Percentiles rank a stretch among this genome's conserved stretches.
These are phyloP conservation scores for Podocnemis expansa DNA, from an alignment of 2,113 vertebrate genomes.

Conservation along the genomic window DNA sequence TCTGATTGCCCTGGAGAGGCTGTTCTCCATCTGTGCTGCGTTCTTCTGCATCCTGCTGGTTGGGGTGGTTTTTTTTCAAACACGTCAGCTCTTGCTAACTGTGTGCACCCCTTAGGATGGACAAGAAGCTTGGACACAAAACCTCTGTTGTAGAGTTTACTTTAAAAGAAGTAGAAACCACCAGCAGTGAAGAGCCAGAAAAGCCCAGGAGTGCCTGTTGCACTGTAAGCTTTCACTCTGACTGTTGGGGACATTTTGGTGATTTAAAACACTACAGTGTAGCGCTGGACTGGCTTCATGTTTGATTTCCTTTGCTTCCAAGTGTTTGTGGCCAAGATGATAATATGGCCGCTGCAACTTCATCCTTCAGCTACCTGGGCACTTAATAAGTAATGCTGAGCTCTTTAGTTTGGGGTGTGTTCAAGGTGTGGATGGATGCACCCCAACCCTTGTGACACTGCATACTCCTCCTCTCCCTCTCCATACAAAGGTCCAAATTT, in stretches of 20 bases:
- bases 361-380: not conserved
- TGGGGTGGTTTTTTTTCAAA: not conserved
- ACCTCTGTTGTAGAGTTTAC: not conserved
- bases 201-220: not conserved
- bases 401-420: no score
- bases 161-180: not conserved
- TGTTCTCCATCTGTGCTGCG: not conserved
- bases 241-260: fast-evolving
- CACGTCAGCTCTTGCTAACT: not conserved
- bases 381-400: not conserved
- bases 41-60: fast-evolving
- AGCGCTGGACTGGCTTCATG: not conserved
- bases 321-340: not conserved
- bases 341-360: not conserved
- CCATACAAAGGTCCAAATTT: not conserved
- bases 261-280: not conserved
- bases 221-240: not conserved
- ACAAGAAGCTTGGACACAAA: not conserved
- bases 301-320: not conserved
- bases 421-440: not conserved
- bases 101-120: not conserved
- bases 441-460: no score
- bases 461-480: not conserved
- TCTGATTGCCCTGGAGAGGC: not conserved
- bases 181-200: not conserved